These are phyloP conservation scores for Ceyx melanurus DNA, from an alignment of 2,113 vertebrate genomes.

Conservation along the genomic window DNA sequence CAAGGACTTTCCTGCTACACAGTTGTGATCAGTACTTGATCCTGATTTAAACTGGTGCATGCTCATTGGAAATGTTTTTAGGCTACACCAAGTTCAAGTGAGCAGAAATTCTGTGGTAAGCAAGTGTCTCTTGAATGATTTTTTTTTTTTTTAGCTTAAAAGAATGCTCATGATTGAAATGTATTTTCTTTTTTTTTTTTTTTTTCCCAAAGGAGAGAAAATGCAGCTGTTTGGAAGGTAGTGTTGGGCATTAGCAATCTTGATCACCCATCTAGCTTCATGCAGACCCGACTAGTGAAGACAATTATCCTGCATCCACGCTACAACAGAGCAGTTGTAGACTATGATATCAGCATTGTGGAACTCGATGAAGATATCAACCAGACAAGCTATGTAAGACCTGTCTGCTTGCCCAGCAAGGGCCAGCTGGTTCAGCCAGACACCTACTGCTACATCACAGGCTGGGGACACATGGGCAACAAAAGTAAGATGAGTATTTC, in stretches of 20 bases:
- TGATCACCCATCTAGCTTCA: slow-evolving; percentile 86
- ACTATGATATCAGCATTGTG: slow-evolving; percentile 95
- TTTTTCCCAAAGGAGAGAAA: slow-evolving; percentile 82
- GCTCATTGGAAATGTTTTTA: neutral
- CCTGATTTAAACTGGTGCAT: neutral
- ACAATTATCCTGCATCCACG: slow-evolving; percentile 91
- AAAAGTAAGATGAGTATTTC: slow-evolving; percentile 81
- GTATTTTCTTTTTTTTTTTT: no score
- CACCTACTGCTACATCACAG: slow-evolving; percentile 95
- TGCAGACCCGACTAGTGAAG: slow-evolving; percentile 84
- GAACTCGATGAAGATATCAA: slow-evolving; percentile 83
- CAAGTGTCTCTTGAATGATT: neutral
- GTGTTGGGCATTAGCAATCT: slow-evolving; percentile 93
- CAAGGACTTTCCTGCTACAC: neutral
- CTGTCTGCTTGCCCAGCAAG: slow-evolving; percentile 84
- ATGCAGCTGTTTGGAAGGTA: slow-evolving; percentile 88
- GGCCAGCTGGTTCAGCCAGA: slow-evolving; percentile 80
- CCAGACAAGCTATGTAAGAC: slow-evolving; percentile 86
- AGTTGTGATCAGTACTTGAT: neutral
- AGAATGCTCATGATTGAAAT: neutral
- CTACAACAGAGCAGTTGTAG: slow-evolving; percentile 90
- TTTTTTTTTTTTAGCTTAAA: neutral
- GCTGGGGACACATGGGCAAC: slow-evolving; percentile 97
- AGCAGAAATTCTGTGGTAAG: neutral
- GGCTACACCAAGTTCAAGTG: neutral